phyloP scores from a whole-genome alignment of 1,140 invertebrate species.

The Bombus turneri region DNA sequence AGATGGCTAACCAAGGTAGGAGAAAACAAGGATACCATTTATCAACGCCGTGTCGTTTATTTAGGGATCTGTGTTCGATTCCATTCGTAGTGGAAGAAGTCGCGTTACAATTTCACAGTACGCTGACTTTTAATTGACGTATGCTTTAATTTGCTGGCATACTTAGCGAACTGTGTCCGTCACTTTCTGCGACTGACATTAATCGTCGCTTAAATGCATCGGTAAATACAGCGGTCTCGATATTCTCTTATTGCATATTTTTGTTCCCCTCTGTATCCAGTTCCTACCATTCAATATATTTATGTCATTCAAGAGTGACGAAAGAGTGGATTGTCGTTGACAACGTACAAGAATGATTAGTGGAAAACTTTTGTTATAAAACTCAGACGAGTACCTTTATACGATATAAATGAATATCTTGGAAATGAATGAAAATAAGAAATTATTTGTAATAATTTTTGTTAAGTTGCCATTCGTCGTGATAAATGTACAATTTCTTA shows the following conservation, averaged over 20 bases:
- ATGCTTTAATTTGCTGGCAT: constrained; percentile 21
- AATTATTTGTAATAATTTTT: too few species aligned
- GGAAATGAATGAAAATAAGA: too few species aligned
- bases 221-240: constrained; percentile 8
- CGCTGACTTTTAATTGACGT: constrained; percentile 40
- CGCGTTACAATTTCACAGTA: constrained; percentile 8
- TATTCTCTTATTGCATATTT: background rate
- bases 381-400: too few species aligned
- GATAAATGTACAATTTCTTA: too few species aligned
- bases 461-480: too few species aligned
- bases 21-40: constrained; percentile 19
- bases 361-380: too few species aligned
- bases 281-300: background rate
- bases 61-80: constrained; percentile 1
- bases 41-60: constrained; percentile 40
- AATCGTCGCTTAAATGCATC: constrained; percentile 19
- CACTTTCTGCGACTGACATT: constrained; percentile 11
- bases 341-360: background rate
- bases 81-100: constrained; percentile 5
- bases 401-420: too few species aligned
- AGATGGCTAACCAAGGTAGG: background rate
- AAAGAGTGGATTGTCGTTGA: background rate
- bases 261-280: background rate
- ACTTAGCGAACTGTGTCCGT: constrained; percentile 9
- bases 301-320: background rate